Percentiles rank a stretch among this genome's conserved stretches.
Conservation (phyloP, 1,140 invertebrate genomes). For the Drosophila lacteicornis region DNA sequence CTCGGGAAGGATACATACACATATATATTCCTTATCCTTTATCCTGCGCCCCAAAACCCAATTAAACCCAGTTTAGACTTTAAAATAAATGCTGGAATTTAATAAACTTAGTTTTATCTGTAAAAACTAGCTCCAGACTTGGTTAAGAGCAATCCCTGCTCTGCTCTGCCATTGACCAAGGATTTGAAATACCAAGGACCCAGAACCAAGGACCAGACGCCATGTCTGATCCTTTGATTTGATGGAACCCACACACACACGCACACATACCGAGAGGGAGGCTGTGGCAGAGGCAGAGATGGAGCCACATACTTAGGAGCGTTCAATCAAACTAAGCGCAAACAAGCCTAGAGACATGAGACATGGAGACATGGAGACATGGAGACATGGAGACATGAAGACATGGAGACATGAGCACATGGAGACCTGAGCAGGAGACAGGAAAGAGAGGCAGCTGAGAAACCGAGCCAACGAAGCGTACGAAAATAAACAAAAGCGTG, state of each 20-base stretch:
- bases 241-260: conserved; percentile 33
- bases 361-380: conserved; percentile 19
- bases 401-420: not conserved
- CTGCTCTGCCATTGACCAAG: conserved; percentile 3
- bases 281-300: not conserved
- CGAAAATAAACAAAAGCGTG: conserved; percentile 71
- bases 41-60: not conserved
- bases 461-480: conserved; percentile 71
- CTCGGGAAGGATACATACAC: not conserved
- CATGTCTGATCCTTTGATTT: conserved; percentile 70
- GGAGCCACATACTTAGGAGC: conserved; percentile 41
- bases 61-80: not conserved
- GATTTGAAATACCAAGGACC: conserved; percentile 1
- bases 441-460: conserved; percentile 16
- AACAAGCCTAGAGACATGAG: conserved; percentile 62
- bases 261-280: conserved; percentile 8
- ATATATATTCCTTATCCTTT: not conserved
- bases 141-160: no score
- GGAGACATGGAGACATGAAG: not conserved
- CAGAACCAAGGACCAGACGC: conserved; percentile 24
- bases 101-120: not conserved
- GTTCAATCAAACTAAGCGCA: conserved; percentile 73
- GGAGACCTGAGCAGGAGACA: not conserved
- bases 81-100: not conserved
- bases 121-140: not conserved